A percentile compares a stretch with the other conserved stretches of the same genome.
phyloP scores from a whole-genome alignment of 2,113 vertebrate species.

The Microtus montanus region DNA sequence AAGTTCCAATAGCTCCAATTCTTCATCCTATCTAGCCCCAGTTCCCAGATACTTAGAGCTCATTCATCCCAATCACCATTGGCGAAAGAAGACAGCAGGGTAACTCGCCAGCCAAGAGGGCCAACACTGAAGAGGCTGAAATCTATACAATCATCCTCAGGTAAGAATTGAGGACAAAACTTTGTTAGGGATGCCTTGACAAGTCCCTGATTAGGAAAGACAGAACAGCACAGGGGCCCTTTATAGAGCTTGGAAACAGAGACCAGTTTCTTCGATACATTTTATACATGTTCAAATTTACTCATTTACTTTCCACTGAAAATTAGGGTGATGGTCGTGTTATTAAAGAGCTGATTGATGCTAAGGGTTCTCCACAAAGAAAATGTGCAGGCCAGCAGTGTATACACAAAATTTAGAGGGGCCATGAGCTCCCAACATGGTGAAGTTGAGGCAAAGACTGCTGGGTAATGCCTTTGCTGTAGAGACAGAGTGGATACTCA shows the following conservation, averaged over 20 bases:
- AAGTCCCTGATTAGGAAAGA: fast-evolving
- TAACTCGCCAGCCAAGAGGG: fast-evolving
- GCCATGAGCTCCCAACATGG: fast-evolving
- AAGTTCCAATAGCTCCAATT: background rate
- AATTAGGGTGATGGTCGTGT: background rate
- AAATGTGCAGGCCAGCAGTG: fast-evolving
- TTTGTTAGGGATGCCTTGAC: fast-evolving
- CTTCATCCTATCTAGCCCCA: background rate
- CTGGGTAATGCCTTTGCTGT: fast-evolving
- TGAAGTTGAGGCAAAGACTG: fast-evolving
- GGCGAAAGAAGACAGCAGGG: fast-evolving
- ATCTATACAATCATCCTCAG: too few relatives aligned
- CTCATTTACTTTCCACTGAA: background rate
- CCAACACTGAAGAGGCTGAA: background rate
- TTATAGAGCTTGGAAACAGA: background rate
- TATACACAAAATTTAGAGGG: fast-evolving
- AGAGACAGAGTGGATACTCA: fast-evolving
- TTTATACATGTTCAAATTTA: too few relatives aligned
- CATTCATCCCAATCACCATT: fast-evolving
- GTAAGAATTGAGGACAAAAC: fast-evolving
- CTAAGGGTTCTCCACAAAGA: background rate
- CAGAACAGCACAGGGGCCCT: fast-evolving
- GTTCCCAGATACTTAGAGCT: background rate
- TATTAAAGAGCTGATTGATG: background rate
- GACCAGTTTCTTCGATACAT: background rate